Conservation (phyloP, 2,888 invertebrate species). For the Lagria hirta region DNA sequence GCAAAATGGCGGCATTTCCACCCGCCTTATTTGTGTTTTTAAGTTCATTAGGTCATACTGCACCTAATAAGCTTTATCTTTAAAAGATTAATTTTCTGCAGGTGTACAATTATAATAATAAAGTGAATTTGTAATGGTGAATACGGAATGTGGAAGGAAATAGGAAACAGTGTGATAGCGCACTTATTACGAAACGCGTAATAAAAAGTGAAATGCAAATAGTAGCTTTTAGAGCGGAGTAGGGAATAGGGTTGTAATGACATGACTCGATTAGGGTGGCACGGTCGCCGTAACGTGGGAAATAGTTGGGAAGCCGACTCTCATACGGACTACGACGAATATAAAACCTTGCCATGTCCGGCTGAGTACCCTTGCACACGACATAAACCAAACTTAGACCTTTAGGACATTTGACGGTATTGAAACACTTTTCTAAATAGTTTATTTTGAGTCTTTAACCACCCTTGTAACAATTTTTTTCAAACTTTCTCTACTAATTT, state of each 20-base stretch:
- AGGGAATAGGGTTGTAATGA: constrained; percentile 47
- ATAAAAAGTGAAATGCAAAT: constrained; percentile 42
- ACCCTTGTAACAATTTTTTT: too few species aligned
- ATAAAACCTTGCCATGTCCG: constrained; percentile 39
- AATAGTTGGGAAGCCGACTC: constrained; percentile 50
- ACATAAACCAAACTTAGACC: constrained; percentile 28
- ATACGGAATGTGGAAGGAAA: constrained; percentile 4
- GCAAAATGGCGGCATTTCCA: too few species aligned
- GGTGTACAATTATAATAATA: too few species aligned
- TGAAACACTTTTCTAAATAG: too few species aligned
- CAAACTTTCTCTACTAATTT: too few species aligned
- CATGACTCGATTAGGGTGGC: constrained; percentile 49
- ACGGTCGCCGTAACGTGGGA: constrained; percentile 54
- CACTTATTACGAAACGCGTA: constrained; percentile 23
- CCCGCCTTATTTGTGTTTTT: too few species aligned
- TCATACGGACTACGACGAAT: constrained; percentile 50
- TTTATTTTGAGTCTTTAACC: too few species aligned
- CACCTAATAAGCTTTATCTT: too few species aligned
- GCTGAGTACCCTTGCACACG: constrained; percentile 36
- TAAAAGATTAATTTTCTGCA: too few species aligned
- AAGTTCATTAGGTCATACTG: too few species aligned
- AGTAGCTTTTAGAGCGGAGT: constrained; percentile 30
- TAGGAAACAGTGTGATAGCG: constrained; percentile 3
- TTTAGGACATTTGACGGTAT: too few species aligned
- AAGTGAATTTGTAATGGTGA: too few species aligned